These are phyloP conservation scores for Percopsis omiscomaycus DNA, from an alignment of 2,797 vertebrate species.

Conservation along the genomic window DNA sequence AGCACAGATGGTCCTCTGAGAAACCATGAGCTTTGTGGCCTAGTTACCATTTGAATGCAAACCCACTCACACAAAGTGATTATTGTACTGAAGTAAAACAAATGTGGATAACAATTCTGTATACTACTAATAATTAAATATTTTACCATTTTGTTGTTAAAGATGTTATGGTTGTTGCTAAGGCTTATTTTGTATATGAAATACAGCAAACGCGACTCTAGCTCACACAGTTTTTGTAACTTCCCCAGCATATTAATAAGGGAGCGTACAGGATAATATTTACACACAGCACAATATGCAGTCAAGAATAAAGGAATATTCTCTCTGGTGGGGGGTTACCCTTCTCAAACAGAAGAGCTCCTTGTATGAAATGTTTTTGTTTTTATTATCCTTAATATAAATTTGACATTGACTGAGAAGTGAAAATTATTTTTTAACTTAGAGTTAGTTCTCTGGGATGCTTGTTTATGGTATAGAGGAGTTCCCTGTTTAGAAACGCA, in stretches of 20 bases:
- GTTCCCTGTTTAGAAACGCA: too few relatives aligned
- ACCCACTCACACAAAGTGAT: conserved; percentile 49
- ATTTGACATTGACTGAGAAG: conserved; percentile 10
- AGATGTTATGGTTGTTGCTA: too few relatives aligned
- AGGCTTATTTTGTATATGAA: conserved; percentile 7
- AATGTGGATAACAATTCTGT: conserved; percentile 15
- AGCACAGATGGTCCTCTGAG: conserved; percentile 67
- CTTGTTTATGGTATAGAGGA: too few relatives aligned
- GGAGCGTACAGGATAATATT: conserved; percentile 40
- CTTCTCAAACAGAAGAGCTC: conserved; percentile 29
- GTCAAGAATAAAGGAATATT: conserved; percentile 46
- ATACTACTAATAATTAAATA: background rate
- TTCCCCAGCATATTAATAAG: conserved; percentile 30
- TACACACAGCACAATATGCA: conserved; percentile 32
- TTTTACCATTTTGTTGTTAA: too few relatives aligned
- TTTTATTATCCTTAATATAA: conserved; percentile 25
- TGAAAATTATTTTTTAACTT: conserved; percentile 20
- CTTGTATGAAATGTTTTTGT: conserved; percentile 27
- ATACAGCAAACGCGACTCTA: conserved; percentile 3
- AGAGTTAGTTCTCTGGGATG: too few relatives aligned
- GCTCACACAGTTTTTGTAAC: conserved; percentile 22
- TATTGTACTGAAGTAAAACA: conserved; percentile 28
- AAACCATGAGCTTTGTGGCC: conserved; percentile 61
- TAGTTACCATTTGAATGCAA: conserved; percentile 64
- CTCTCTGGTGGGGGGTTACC: conserved; percentile 33